phyloP scores from a whole-genome alignment of 64 coral and sea anemone species.

The Hydrozoanthus tunicans region DNA sequence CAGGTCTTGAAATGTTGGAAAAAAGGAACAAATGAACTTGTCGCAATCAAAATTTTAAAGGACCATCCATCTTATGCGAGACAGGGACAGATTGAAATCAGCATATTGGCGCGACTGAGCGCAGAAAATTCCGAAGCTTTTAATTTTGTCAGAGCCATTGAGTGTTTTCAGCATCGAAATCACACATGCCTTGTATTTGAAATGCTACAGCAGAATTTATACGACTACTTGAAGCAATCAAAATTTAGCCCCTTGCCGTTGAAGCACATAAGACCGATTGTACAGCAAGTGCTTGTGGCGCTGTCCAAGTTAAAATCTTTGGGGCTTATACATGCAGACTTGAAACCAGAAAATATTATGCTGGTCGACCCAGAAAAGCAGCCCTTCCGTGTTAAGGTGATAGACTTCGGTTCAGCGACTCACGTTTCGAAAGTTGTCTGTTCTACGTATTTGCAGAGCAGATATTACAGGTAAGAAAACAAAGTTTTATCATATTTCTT shows the following conservation, averaged over 20 bases:
- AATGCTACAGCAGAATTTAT: slow-evolving; percentile 94
- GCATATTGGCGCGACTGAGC: slow-evolving; percentile 89
- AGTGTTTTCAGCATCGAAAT: slow-evolving; percentile 95
- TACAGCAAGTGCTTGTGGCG: slow-evolving; percentile 95
- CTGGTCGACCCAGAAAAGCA: slow-evolving; percentile 94
- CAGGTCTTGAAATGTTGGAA: slow-evolving; percentile 99
- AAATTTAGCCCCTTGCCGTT: slow-evolving; percentile 93
- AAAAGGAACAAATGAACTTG: slow-evolving; percentile 93
- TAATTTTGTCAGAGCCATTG: slow-evolving; percentile 97
- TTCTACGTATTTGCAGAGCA: slow-evolving; percentile 94
- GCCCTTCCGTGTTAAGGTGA: slow-evolving; percentile 96
- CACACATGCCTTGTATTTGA: slow-evolving; percentile 98
- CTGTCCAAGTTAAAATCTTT: slow-evolving; percentile 90
- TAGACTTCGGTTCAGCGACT: slow-evolving; percentile 98
- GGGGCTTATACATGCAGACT: slow-evolving; percentile 92
- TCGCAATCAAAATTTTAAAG: slow-evolving; percentile 97
- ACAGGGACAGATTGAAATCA: slow-evolving; percentile 97
- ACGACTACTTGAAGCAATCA: slow-evolving; percentile 97
- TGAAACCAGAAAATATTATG: slow-evolving; percentile 99
- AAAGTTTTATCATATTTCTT: background rate
- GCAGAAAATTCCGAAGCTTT: slow-evolving; percentile 98
- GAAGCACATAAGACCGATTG: slow-evolving; percentile 90
- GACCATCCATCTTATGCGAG: slow-evolving; percentile 97
- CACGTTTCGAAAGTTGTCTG: slow-evolving; percentile 97
- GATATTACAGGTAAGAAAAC: slow-evolving; percentile 92